These are phyloP conservation scores for Aphis craccivora DNA, from an alignment of 1,140 invertebrate species.

Conservation along the genomic window DNA sequence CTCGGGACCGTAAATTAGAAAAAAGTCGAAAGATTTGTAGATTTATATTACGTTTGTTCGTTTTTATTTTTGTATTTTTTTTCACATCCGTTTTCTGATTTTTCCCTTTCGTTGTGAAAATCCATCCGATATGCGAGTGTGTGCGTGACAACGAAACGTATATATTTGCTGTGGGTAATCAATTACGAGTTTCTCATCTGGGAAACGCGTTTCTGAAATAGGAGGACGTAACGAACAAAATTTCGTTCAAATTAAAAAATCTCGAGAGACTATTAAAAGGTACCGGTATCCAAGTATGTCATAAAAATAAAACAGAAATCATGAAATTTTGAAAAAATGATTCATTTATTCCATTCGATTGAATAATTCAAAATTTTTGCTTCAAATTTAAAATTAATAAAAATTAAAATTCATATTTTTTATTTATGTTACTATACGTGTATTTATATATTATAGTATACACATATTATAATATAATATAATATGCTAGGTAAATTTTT, in stretches of 20 bases:
- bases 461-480: too few relatives aligned
- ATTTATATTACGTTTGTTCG: constrained; percentile 43
- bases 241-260: neutral
- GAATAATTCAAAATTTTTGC: neutral
- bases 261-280: neutral
- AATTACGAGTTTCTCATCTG: neutral
- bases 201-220: neutral
- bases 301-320: neutral
- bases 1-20: constrained; percentile 49
- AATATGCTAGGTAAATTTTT: neutral
- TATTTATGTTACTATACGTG: neutral
- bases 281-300: neutral
- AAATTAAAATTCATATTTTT: neutral
- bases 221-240: neutral
- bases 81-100: constrained; percentile 29
- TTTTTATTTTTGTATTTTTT: constrained; percentile 38
- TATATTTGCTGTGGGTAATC: neutral
- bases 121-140: neutral
- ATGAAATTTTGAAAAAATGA: neutral
- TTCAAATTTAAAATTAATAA: neutral
- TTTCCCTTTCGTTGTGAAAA: neutral
- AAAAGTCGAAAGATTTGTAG: constrained; percentile 53
- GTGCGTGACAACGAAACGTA: neutral
- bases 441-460: too few relatives aligned
- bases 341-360: neutral